These are phyloP conservation scores for Onychomys arenicola DNA, from an alignment of 2,797 vertebrate genomes.

Conservation along the genomic window DNA sequence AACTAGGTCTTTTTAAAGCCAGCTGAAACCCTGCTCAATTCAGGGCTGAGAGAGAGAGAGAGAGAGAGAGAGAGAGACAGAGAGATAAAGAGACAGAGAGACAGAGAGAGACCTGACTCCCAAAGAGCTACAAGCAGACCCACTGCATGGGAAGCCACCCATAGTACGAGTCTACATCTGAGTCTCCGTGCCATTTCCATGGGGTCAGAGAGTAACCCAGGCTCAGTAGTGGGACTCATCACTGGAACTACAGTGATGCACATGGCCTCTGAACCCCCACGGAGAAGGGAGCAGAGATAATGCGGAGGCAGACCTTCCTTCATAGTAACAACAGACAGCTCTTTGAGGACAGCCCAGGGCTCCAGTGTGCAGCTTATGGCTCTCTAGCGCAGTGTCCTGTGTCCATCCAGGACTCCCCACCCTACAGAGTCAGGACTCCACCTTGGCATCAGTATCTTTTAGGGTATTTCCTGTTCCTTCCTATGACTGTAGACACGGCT, in stretches of 20 bases:
- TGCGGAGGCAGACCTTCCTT: neutral
- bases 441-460: accelerated
- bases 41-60: neutral
- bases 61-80: too few relatives aligned
- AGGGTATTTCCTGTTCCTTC: neutral
- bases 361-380: neutral
- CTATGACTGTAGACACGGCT: neutral
- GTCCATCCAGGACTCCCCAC: too few relatives aligned
- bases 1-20: neutral
- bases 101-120: neutral
- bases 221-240: too few relatives aligned
- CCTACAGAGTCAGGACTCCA: too few relatives aligned
- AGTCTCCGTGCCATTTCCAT: accelerated
- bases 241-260: accelerated
- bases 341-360: neutral
- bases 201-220: neutral
- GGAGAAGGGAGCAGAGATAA: accelerated
- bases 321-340: accelerated
- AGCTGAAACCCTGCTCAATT: neutral
- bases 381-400: neutral
- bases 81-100: too few relatives aligned
- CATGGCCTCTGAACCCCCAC: neutral
- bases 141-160: neutral
- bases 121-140: accelerated
- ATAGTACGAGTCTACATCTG: neutral